Conservation (phyloP, 2,888 invertebrate genomes). For the Pseudanteris insignis region DNA sequence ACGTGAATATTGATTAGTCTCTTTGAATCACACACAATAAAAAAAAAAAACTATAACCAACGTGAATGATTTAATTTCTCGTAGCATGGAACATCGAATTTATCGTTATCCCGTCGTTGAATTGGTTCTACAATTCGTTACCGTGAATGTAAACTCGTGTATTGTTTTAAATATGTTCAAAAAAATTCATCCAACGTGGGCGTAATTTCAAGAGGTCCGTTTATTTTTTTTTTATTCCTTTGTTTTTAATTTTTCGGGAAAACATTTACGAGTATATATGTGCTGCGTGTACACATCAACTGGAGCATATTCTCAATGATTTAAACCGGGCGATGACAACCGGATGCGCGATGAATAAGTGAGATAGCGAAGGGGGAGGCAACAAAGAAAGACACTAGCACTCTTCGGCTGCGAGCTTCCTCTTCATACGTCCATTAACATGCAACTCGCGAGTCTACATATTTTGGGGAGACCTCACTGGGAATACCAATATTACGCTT, state of each 20-base stretch:
- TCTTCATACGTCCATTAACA: constrained; percentile 59
- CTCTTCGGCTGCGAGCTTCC: constrained; percentile 49
- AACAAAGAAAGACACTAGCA: constrained; percentile 53
- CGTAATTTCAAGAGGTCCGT: too few species aligned
- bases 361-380: constrained; percentile 46
- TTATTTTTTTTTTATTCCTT: too few species aligned
- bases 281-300: constrained; percentile 17
- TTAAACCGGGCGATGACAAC: constrained; percentile 61
- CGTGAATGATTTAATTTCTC: too few species aligned
- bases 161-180: too few species aligned
- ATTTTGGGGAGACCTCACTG: constrained; percentile 64
- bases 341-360: constrained; percentile 58
- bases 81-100: too few species aligned
- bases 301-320: constrained; percentile 45
- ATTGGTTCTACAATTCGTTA: too few species aligned
- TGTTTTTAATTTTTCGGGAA: too few species aligned
- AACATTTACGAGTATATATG: not conserved
- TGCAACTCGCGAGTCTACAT: constrained; percentile 64
- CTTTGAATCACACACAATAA: too few species aligned
- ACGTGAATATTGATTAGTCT: too few species aligned
- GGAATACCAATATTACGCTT: constrained; percentile 67
- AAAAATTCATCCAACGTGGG: not conserved
- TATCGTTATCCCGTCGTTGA: too few species aligned
- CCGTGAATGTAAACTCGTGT: too few species aligned
- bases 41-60: too few species aligned